Percentiles rank a stretch among this genome's conserved stretches.
phyloP scores from a whole-genome alignment of 2,113 vertebrate genomes.

The Embiotoca jacksoni region DNA sequence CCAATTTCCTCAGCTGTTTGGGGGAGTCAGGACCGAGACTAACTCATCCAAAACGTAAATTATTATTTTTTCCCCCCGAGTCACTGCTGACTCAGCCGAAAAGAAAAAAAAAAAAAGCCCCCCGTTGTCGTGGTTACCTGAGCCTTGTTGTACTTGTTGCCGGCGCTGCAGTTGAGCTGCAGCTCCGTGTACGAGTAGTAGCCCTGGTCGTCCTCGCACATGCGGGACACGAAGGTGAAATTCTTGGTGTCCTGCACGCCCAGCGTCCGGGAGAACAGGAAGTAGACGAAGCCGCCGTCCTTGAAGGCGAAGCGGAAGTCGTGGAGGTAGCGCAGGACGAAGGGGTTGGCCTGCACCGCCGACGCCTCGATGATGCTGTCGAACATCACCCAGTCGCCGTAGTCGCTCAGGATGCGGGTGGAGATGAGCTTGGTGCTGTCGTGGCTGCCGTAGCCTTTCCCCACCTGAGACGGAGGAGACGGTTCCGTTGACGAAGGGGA shows the following conservation, averaged over 20 bases:
- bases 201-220: slow-evolving; percentile 89
- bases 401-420: slow-evolving; percentile 89
- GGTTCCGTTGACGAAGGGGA: no score
- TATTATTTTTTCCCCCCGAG: no score
- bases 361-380: slow-evolving; percentile 92
- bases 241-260: slow-evolving; percentile 86
- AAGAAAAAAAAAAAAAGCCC: no score
- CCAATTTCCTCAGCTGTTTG: neutral
- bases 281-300: slow-evolving; percentile 88
- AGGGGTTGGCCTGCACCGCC: slow-evolving; percentile 87
- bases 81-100: neutral
- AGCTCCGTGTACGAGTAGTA: slow-evolving; percentile 98
- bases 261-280: slow-evolving; percentile 91
- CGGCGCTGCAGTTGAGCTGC: slow-evolving; percentile 87
- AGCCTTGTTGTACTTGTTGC: slow-evolving; percentile 86
- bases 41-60: slow-evolving; percentile 33
- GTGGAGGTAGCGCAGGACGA: slow-evolving; percentile 83
- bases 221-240: slow-evolving; percentile 90
- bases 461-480: slow-evolving; percentile 75
- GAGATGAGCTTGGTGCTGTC: slow-evolving; percentile 97
- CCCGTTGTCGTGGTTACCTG: slow-evolving; percentile 54
- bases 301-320: slow-evolving; percentile 89
- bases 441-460: slow-evolving; percentile 90
- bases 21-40: neutral
- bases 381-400: slow-evolving; percentile 87